Evolutionary conservation across 2,113 vertebrate species (phyloP), one percentile per base, ranked within the genome.

Genomic region (Ageneiosus marmoratus): DNA sequence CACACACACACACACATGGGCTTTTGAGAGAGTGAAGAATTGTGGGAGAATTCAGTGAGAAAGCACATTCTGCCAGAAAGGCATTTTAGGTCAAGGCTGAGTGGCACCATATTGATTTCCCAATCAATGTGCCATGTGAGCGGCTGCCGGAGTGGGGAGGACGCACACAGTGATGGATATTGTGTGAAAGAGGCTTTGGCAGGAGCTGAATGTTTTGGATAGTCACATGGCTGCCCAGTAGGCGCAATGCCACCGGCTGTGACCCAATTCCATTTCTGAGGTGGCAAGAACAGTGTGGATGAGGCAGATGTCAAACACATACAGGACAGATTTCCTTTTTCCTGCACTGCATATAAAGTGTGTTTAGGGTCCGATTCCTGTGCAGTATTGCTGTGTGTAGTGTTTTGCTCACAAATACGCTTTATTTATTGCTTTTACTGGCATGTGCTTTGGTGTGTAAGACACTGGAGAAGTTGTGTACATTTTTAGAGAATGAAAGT

Each of bases 161-260:
- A 75, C 80, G 72, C 82, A 34, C 75, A 83, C 77, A 48, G 50
- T 70, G 70, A 62, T 22, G 8, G 58, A 70, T 75, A 81, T 67
- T 58, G 58, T 29, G 48, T 41, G n/a, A 84, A 77, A 76, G 86
- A 89, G 87, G 56, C 60, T 65, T 91, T 93, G 91, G 92, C 91
- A 92, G 85, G 81, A 77, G 0, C 79, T 91, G 89, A 93, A 92
- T 93, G 90, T 91, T 89, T 81, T 76, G 83, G 80, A 85, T 58
- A 20, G 62, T 83, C 88, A 85, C 86, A 83, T 87, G 88, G 88
- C 84, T 85, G 82, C 81, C 88, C 85, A 87, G 74, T 87, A 79
- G 91, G 91, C 90, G 32, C 9, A 56, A 78, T 48, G 88, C 91
- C 92, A 91, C 51, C 15, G 80, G 85, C 82, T 86, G 63, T 90